Evolutionary conservation across 2,888 invertebrate genomes (phyloP), one percentile per base, ranked within the genome.

Genomic region (Parnassius smintheus): DNA sequence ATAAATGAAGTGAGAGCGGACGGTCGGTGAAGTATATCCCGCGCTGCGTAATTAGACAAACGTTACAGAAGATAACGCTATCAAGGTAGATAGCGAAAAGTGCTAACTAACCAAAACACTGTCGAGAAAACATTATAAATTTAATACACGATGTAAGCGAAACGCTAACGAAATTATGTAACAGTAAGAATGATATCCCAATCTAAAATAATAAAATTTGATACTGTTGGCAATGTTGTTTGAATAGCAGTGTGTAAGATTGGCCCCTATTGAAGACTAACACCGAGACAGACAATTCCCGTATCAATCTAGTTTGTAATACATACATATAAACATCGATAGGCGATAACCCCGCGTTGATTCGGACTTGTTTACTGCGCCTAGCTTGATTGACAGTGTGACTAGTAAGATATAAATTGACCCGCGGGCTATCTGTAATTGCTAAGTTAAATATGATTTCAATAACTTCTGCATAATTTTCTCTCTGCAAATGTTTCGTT

Each of bases 331-430:
- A 67, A 73, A 73, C 72, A 72, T 44, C 59, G 25, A 57, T 67
- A 66, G 63, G 58, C 66, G 81, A 84, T 86, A 84, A 83, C 85
- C 85, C 71, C 68, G 55, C 41, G 51, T 56, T 42, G 60, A 69
- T 76, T 72, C 75, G 71, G 70, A 71, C 73, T 73, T 86, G 84
- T 85, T 85, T 82, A 83, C 81, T 74, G 78, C 80, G 76, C 78
- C 81, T 78, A 82, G 76, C 83, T 82, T 83, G 85, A 88, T 86
- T 86, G 82, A 86, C 83, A 81, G 76, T 70, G 76, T 76, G 81
- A 83, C 69, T 72, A 74, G 70, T 73, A 68, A 68, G 80, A 77
- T 80, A 69, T 63, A 52, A 60, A 56, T 61, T 56, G 66, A 56
- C 78, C 61, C 63, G 62, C 56, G 70, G 85, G 87, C 85, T 86